These are phyloP conservation scores for Cheilosia urbana DNA, from an alignment of 2,888 invertebrate species.

Conservation along the genomic window DNA sequence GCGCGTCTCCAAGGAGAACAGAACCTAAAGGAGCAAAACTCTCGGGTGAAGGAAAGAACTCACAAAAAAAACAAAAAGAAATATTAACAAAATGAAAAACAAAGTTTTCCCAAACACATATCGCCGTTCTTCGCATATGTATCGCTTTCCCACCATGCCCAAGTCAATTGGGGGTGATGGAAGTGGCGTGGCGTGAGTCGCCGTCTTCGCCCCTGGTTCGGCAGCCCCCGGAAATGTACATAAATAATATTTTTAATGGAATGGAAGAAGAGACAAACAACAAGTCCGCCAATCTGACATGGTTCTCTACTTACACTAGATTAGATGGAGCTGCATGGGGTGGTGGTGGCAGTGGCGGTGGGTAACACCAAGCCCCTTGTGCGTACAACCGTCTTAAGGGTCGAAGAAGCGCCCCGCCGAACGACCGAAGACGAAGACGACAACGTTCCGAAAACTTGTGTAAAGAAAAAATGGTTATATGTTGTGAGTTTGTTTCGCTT, in stretches of 20 bases:
- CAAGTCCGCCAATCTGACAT: constrained; percentile 71
- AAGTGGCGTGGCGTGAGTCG: constrained; percentile 41
- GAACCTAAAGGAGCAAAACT: constrained; percentile 44
- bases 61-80: constrained; percentile 2
- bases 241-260: constrained; percentile 75
- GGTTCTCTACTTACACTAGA: constrained; percentile 75
- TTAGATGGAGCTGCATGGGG: constrained; percentile 73
- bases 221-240: constrained; percentile 67
- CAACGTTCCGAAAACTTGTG: constrained; percentile 55
- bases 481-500: constrained; percentile 33
- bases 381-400: constrained; percentile 61
- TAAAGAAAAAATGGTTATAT: constrained; percentile 41
- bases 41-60: constrained; percentile 20
- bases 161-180: constrained; percentile 73
- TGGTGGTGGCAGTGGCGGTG: neutral
- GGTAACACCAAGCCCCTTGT: constrained; percentile 21
- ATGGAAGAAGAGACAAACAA: constrained; percentile 51
- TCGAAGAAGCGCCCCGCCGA: constrained; percentile 18
- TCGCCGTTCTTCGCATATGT: constrained; percentile 28
- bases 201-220: constrained; percentile 4
- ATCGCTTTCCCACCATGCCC: constrained; percentile 35
- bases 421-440: constrained; percentile 40
- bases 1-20: constrained; percentile 51
- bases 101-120: constrained; percentile 58
- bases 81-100: constrained; percentile 66